These are phyloP conservation scores for Pangasius macronema DNA, from an alignment of 2,797 vertebrate genomes.

Conservation along the genomic window DNA sequence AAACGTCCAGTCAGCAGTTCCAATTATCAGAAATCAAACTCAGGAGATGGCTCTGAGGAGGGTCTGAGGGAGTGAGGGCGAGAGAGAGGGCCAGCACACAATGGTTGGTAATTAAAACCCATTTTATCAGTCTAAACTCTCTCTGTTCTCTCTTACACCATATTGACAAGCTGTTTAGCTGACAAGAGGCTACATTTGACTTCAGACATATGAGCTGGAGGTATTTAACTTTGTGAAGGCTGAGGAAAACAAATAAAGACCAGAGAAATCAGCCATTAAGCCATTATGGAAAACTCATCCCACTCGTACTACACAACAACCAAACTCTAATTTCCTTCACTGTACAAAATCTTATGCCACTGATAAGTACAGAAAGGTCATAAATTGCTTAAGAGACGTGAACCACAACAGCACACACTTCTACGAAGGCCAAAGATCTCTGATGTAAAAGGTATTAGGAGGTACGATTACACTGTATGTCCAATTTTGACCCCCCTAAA, in stretches of 20 bases:
- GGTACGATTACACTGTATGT: not conserved
- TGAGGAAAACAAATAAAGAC: slow-evolving; percentile 68
- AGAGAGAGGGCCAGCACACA: slow-evolving; percentile 76
- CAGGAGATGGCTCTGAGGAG: slow-evolving; percentile 76
- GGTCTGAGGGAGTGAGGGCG: slow-evolving; percentile 60
- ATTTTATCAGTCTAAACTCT: slow-evolving; percentile 83
- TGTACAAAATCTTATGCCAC: not conserved
- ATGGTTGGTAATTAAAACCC: slow-evolving; percentile 94
- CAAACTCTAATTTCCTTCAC: not conserved
- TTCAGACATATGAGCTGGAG: slow-evolving; percentile 83
- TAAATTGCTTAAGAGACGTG: not conserved
- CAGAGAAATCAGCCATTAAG: slow-evolving; percentile 54
- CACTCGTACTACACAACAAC: not conserved
- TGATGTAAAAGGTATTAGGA: not conserved
- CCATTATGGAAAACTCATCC: slow-evolving; percentile 57
- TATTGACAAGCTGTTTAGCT: slow-evolving; percentile 82
- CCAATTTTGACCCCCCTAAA: not conserved
- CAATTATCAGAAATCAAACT: slow-evolving; percentile 96
- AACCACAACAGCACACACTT: not conserved
- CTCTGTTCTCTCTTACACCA: slow-evolving; percentile 69
- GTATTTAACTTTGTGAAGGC: slow-evolving; percentile 83
- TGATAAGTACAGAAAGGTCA: not conserved
- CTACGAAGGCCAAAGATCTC: no score
- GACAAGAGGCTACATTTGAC: slow-evolving; percentile 83
- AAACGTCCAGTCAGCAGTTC: slow-evolving; percentile 91